Evolutionary conservation across 2,113 vertebrate genomes (phyloP).

Genomic region (Sander lucioperca): DNA sequence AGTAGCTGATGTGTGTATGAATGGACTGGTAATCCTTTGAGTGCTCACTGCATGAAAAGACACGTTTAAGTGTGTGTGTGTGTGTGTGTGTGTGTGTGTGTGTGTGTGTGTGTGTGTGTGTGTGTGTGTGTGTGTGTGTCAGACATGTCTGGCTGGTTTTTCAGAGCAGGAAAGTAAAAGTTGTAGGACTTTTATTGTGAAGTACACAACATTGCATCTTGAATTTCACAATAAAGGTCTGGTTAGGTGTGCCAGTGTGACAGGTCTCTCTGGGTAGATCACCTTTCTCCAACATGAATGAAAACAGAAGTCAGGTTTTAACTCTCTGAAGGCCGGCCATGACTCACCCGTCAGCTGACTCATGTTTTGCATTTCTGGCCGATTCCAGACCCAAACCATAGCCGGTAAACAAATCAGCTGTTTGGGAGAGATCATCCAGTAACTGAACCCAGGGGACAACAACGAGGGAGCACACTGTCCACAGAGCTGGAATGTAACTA

Average conservation of each 20-base stretch:
- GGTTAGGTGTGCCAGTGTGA: too few species aligned
- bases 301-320: not conserved
- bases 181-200: slow-evolving; percentile 3
- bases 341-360: too few species aligned
- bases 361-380: not conserved
- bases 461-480: not conserved
- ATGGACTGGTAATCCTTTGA: slow-evolving; percentile 18
- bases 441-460: not conserved
- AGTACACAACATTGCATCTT: not conserved
- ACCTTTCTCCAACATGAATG: not conserved
- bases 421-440: not conserved
- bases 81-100: not conserved
- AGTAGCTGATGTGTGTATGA: slow-evolving; percentile 12
- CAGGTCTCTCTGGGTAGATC: too few species aligned
- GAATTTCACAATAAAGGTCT: slow-evolving; percentile 14
- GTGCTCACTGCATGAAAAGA: slow-evolving; percentile 9
- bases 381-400: not conserved
- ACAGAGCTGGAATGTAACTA: too few species aligned
- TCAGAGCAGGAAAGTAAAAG: not conserved
- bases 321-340: not conserved
- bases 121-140: slow-evolving; percentile 12
- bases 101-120: not conserved
- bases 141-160: not conserved
- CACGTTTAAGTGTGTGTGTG: not conserved
- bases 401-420: slow-evolving; percentile 50